Percentiles rank a stretch among this genome's conserved stretches.
Conservation (phyloP, 2,888 invertebrate species). For the Pemphredon lugubris region DNA sequence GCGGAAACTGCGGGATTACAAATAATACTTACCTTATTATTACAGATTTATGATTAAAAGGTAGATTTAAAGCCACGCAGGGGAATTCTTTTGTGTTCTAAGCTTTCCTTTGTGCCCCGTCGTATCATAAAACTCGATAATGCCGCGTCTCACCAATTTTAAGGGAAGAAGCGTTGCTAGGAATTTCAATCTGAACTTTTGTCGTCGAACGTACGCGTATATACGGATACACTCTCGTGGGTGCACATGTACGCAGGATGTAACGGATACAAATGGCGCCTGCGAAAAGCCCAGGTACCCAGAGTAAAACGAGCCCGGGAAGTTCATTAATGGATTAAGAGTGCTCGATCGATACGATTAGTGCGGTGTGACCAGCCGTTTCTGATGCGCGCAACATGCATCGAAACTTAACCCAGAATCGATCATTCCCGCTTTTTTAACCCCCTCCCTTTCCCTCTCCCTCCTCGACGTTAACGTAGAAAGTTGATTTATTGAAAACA, state of each 20-base stretch:
- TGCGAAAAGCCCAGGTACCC: conserved; percentile 64
- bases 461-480: background rate
- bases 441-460: background rate
- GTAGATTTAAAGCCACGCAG: background rate
- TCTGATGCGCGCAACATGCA: conserved; percentile 51
- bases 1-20: no score
- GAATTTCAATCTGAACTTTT: conserved; percentile 41
- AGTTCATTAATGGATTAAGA: conserved; percentile 78
- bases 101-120: background rate
- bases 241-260: conserved; percentile 45
- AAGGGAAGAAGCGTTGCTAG: conserved; percentile 2
- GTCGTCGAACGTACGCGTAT: conserved; percentile 41
- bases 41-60: no score
- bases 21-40: no score
- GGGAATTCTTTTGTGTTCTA: background rate
- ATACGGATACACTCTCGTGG: conserved; percentile 14
- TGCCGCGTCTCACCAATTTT: background rate
- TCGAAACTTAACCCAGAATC: conserved; percentile 60
- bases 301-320: conserved; percentile 67
- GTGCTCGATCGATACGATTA: conserved; percentile 74
- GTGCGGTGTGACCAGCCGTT: conserved; percentile 56
- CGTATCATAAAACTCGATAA: background rate
- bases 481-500: conserved; percentile 50
- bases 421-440: conserved; percentile 43
- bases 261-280: conserved; percentile 53